Percentiles rank a stretch among this genome's conserved stretches.
Conservation (phyloP, 2,797 vertebrate species). For the Micromesistius poutassou region DNA sequence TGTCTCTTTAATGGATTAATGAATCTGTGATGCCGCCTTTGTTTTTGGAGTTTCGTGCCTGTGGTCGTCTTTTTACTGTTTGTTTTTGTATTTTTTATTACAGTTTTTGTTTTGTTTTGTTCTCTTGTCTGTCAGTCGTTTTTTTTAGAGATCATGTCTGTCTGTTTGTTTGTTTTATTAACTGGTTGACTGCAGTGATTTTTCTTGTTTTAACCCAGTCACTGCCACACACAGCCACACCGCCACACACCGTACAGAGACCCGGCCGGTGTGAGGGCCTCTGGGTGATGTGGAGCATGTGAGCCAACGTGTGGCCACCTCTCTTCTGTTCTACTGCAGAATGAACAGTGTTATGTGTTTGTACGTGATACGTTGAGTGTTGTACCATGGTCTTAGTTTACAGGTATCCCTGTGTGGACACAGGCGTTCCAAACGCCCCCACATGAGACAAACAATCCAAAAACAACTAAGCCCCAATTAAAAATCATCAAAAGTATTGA, state of each 20-base stretch:
- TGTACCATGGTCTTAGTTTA: constrained; percentile 46
- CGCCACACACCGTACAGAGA: constrained; percentile 27
- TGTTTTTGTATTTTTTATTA: constrained; percentile 22
- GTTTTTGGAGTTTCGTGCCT: constrained; percentile 69
- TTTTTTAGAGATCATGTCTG: constrained; percentile 51
- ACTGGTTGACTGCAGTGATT: constrained; percentile 32
- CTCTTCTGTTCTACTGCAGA: constrained; percentile 46
- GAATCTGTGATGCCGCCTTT: constrained; percentile 62
- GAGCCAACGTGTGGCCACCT: constrained; percentile 34
- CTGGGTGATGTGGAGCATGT: constrained; percentile 26
- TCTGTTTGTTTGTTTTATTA: constrained; percentile 23
- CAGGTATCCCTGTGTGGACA: constrained; percentile 32
- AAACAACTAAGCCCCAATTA: constrained; percentile 13
- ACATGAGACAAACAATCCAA: constrained; percentile 27
- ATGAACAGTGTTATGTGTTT: constrained; percentile 39
- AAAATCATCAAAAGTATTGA: constrained; percentile 11
- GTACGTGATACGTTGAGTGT: neutral
- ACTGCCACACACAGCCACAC: constrained; percentile 20
- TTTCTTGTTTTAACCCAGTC: constrained; percentile 6
- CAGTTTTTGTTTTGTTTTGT: constrained; percentile 16
- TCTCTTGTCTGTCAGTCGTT: constrained; percentile 16
- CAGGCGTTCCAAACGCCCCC: constrained; percentile 22
- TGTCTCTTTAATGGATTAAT: constrained; percentile 40
- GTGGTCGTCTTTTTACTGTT: constrained; percentile 40
- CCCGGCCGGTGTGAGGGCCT: constrained; percentile 25